phyloP scores from a whole-genome alignment of 2,888 invertebrate genomes.

The Temnothorax rugatulus region DNA sequence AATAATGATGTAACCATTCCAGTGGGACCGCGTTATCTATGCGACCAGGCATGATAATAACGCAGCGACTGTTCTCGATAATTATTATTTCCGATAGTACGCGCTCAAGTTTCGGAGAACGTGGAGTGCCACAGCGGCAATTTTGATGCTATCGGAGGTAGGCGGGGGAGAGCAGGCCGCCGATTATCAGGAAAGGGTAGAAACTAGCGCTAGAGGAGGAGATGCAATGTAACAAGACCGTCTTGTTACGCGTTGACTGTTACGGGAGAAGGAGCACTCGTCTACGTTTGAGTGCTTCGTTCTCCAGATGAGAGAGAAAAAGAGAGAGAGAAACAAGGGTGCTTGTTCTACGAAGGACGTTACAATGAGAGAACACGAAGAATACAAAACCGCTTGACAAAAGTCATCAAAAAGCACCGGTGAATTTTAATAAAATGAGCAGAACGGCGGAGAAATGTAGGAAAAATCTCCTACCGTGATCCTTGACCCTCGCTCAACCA shows the following conservation, averaged over 20 bases:
- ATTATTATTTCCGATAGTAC: constrained; percentile 20
- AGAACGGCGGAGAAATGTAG: neutral
- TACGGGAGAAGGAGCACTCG: constrained; percentile 76
- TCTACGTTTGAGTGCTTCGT: constrained; percentile 77
- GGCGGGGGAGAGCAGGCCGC: neutral
- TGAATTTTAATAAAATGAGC: constrained; percentile 66
- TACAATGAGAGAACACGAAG: constrained; percentile 50
- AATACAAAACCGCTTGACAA: constrained; percentile 55
- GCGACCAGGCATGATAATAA: neutral
- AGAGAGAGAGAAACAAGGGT: constrained; percentile 29
- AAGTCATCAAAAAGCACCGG: constrained; percentile 61
- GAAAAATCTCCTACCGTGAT: neutral
- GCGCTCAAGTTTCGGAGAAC: neutral
- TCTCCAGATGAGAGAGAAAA: constrained; percentile 49
- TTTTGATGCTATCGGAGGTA: constrained; percentile 19
- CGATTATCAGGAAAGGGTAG: constrained; percentile 19
- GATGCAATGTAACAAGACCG: constrained; percentile 71
- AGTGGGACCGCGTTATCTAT: neutral
- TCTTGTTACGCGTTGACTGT: constrained; percentile 78
- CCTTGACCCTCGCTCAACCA: constrained; percentile 24
- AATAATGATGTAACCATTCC: neutral
- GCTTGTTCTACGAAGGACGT: constrained; percentile 57
- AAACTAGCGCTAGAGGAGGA: constrained; percentile 51
- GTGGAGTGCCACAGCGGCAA: neutral
- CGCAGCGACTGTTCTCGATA: neutral